Conservation (phyloP, 2,113 vertebrate genomes). For the human (Homo sapiens) region GRCh38 chr1:209432501-209433000, state of each 20-base stretch:
- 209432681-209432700: neutral
- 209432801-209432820: slow-evolving; percentile 80
- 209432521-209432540: slow-evolving; percentile 73
- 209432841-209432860: slow-evolving; percentile 71
- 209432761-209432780: slow-evolving; percentile 34
- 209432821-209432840: slow-evolving; percentile 80
- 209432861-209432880: slow-evolving; percentile 60
- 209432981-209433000: slow-evolving; percentile 79
- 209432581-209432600: neutral
- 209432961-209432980: slow-evolving; percentile 79
- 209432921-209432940: slow-evolving; percentile 81
- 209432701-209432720: neutral
- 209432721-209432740: neutral
- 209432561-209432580: slow-evolving; percentile 35
- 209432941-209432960: slow-evolving; percentile 76
- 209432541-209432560: slow-evolving; percentile 62
- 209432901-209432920: slow-evolving; percentile 82
- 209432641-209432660: neutral
- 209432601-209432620: slow-evolving; percentile 36
- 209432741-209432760: neutral
- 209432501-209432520: slow-evolving; percentile 57
- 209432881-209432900: slow-evolving; percentile 72
- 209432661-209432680: neutral
- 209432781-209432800: slow-evolving; percentile 52
- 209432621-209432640: neutral